phyloP scores from a whole-genome alignment of 64 coral and sea anemone species.

The Cladopsammia gracilis region DNA sequence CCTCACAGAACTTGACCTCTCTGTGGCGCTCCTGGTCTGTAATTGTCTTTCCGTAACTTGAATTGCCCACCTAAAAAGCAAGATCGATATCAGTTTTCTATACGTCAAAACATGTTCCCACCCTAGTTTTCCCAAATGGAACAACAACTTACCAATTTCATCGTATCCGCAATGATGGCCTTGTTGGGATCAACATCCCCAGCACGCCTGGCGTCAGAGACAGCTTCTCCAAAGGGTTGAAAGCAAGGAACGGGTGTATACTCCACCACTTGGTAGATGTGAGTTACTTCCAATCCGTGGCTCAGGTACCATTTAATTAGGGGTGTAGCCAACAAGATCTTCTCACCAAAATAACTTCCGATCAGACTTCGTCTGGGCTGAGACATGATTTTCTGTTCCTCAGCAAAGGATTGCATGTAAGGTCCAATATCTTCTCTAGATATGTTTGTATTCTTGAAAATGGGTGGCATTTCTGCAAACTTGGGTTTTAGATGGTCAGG shows the following conservation, averaged over 20 bases:
- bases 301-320: conserved; percentile 57
- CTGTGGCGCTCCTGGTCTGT: background rate
- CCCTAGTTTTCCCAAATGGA: too few relatives aligned
- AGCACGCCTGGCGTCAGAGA: conserved; percentile 45
- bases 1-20: background rate
- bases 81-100: too few relatives aligned
- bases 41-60: conserved; percentile 32
- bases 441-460: conserved; percentile 70
- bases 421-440: conserved; percentile 52
- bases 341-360: conserved; percentile 45
- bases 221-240: conserved; percentile 42
- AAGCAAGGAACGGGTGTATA: conserved; percentile 47
- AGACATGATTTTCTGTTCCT: background rate
- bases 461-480: conserved; percentile 61
- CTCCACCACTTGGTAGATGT: conserved; percentile 49
- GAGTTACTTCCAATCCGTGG: conserved; percentile 47
- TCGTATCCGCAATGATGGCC: conserved; percentile 38
- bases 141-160: conserved; percentile 14
- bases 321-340: conserved; percentile 48
- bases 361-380: conserved; percentile 62
- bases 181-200: conserved; percentile 51
- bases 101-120: too few relatives aligned
- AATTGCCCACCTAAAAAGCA: background rate
- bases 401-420: conserved; percentile 47
- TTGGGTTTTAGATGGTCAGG: background rate